Conservation (phyloP, 2,888 invertebrate genomes). For the Drosophila mulleri region DNA sequence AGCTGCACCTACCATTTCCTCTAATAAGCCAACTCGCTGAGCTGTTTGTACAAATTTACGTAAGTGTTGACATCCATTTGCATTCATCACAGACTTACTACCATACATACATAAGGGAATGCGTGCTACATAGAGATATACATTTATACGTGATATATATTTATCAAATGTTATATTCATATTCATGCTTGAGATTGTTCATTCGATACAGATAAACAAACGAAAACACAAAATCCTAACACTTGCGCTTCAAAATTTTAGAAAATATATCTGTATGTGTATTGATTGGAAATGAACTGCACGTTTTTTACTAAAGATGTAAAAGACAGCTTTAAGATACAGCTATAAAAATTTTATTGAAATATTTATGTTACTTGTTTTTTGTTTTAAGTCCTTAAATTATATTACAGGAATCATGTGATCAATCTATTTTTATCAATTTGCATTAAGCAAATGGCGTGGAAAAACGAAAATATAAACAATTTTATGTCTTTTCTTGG, state of each 20-base stretch:
- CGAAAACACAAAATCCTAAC: constrained; percentile 29
- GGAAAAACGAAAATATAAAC: no score
- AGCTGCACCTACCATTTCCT: constrained; percentile 48
- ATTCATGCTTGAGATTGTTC: constrained; percentile 20
- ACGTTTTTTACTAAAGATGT: neutral
- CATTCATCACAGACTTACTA: neutral
- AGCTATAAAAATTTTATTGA: no score
- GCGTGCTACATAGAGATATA: constrained; percentile 6
- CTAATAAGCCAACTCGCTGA: constrained; percentile 48
- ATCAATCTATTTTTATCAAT: no score
- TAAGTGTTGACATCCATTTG: constrained; percentile 55
- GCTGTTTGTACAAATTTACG: constrained; percentile 62
- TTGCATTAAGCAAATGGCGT: no score
- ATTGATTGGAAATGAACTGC: neutral
- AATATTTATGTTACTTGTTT: no score
- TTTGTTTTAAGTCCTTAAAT: no score
- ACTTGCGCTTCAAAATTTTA: constrained; percentile 35
- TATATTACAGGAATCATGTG: no score
- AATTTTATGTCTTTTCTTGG: no score
- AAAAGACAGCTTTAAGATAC: neutral
- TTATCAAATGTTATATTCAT: constrained; percentile 28
- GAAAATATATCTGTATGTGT: neutral
- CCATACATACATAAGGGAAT: constrained; percentile 17
- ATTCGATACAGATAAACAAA: constrained; percentile 22
- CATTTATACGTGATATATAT: neutral